Percentiles rank a stretch among this genome's conserved stretches.
Conservation (phyloP, 1,140 invertebrate genomes). For the Tenebrio molitor region DNA sequence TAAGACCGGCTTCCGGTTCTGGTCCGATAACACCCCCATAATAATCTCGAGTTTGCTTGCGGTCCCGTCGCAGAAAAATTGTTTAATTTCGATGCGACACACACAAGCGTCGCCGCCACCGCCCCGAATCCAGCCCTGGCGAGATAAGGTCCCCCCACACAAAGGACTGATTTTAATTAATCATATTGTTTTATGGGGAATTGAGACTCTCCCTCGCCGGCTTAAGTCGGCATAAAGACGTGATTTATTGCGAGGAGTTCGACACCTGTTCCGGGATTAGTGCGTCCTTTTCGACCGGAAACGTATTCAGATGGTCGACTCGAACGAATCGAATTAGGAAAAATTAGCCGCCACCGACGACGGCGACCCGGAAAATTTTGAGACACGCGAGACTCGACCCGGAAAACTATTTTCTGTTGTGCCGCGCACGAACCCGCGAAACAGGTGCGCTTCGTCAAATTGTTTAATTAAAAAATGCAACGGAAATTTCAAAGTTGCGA, state of each 20-base stretch:
- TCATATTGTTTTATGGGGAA: conserved; percentile 26
- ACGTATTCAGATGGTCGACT: not conserved
- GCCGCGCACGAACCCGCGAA: too few relatives aligned
- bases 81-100: conserved; percentile 41
- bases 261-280: conserved; percentile 29
- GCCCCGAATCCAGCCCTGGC: not conserved
- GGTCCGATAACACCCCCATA: conserved; percentile 47
- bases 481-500: too few relatives aligned
- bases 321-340: conserved; percentile 18
- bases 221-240: conserved; percentile 14
- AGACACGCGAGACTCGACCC: too few relatives aligned
- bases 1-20: conserved; percentile 44
- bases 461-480: too few relatives aligned
- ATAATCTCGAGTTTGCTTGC: conserved; percentile 43
- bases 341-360: too few relatives aligned
- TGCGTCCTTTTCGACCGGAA: not conserved
- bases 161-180: conserved; percentile 14
- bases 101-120: not conserved
- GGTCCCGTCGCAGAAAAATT: conserved; percentile 45
- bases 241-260: conserved; percentile 26
- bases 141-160: not conserved
- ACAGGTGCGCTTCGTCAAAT: too few relatives aligned
- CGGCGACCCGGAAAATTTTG: too few relatives aligned
- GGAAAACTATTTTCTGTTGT: too few relatives aligned
- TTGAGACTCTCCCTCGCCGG: not conserved